Conservation (phyloP, 1,140 invertebrate genomes). For the Microvelia longipes region DNA sequence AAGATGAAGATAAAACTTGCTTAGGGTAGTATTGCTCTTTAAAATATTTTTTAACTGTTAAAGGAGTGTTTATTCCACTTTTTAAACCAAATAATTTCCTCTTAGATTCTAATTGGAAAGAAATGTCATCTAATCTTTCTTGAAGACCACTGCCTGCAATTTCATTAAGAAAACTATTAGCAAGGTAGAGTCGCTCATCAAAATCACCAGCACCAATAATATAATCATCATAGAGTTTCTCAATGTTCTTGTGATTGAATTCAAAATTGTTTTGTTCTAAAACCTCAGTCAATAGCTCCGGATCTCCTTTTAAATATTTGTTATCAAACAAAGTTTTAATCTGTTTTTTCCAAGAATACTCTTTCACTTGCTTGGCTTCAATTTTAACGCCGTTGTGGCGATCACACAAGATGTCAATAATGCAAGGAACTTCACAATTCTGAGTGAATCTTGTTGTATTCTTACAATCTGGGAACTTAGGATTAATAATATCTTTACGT, state of each 20-base stretch:
- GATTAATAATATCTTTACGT: conserved; percentile 59
- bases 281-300: conserved; percentile 46
- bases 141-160: neutral
- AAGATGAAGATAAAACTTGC: neutral
- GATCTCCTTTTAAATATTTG: conserved; percentile 45
- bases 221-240: conserved; percentile 78
- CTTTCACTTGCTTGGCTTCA: conserved; percentile 79
- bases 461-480: conserved; percentile 56
- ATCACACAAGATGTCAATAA: conserved; percentile 69
- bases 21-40: neutral
- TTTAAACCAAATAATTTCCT: conserved; percentile 2
- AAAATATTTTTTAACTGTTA: neutral
- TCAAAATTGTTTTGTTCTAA: conserved; percentile 59
- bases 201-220: conserved; percentile 85
- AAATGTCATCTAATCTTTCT: neutral
- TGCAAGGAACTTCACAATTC: conserved; percentile 54
- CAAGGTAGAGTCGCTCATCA: conserved; percentile 87
- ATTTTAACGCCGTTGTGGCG: conserved; percentile 61
- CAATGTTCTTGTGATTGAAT: conserved; percentile 65
- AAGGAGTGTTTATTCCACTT: neutral
- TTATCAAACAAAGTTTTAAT: conserved; percentile 67
- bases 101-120: neutral
- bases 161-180: conserved; percentile 32
- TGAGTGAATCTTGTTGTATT: conserved; percentile 39
- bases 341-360: conserved; percentile 68